Conservation (phyloP, 2,113 vertebrate genomes). For the Alectura lathami region DNA sequence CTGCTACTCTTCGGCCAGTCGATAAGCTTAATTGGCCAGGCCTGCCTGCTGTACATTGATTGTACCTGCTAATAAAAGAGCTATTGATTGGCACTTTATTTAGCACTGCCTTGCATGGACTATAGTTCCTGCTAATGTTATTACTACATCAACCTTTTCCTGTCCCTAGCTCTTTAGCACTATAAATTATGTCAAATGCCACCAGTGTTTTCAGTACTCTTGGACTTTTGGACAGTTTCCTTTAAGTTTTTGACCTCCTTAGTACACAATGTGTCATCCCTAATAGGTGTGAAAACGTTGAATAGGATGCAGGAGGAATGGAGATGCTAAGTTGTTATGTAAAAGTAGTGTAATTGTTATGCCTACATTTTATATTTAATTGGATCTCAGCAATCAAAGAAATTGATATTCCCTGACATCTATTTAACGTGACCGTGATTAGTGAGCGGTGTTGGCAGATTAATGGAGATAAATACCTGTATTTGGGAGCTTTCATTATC, state of each 20-base stretch:
- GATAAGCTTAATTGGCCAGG: conserved; percentile 88
- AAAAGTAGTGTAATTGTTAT: background rate
- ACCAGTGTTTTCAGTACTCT: background rate
- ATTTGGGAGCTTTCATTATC: background rate
- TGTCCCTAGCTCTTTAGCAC: conserved; percentile 77
- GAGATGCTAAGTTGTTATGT: background rate
- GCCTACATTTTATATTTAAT: conserved; percentile 19
- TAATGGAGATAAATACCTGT: background rate
- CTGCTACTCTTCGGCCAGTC: conserved; percentile 74
- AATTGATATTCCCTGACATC: background rate
- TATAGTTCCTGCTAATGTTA: conserved; percentile 80
- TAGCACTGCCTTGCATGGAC: conserved; percentile 75
- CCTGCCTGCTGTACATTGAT: conserved; percentile 87
- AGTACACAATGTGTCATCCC: background rate
- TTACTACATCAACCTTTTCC: conserved; percentile 85
- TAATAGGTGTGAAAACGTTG: background rate
- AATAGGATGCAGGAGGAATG: conserved; percentile 1
- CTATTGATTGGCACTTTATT: conserved; percentile 88
- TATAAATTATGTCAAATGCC: conserved; percentile 79
- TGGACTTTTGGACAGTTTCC: conserved; percentile 13
- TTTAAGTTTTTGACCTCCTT: conserved; percentile 16
- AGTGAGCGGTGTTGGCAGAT: background rate
- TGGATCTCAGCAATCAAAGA: conserved; percentile 34
- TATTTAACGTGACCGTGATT: conserved; percentile 22
- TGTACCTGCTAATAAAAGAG: conserved; percentile 86